Evolutionary conservation across 2,888 invertebrate species (phyloP).

Genomic region (Temnothorax rugatulus): DNA sequence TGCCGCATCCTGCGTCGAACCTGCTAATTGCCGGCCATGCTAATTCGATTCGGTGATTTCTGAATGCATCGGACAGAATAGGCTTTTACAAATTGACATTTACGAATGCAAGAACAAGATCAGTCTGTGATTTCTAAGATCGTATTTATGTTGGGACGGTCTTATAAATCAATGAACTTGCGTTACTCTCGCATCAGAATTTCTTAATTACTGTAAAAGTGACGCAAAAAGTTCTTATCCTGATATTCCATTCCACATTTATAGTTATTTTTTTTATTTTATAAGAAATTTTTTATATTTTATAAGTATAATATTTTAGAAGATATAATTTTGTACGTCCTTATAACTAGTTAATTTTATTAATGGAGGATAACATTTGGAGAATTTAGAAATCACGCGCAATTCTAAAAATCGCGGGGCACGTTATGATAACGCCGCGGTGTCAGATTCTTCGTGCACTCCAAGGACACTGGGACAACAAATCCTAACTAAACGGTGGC

Average conservation of each 20-base stretch:
- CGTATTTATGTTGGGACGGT: too few relatives aligned
- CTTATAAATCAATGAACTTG: neutral
- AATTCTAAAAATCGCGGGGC: neutral
- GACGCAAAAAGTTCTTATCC: neutral
- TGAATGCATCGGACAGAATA: neutral
- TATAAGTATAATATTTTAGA: neutral
- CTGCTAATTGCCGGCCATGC: conserved; percentile 33
- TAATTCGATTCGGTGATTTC: conserved; percentile 38
- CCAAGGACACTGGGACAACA: conserved; percentile 42
- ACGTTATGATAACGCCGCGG: conserved; percentile 19
- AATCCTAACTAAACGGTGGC: conserved; percentile 11
- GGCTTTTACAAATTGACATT: neutral
- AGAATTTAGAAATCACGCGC: neutral
- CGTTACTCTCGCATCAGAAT: neutral
- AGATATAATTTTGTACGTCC: neutral
- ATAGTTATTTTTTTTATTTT: too few relatives aligned
- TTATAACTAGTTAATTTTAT: neutral
- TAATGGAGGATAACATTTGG: neutral
- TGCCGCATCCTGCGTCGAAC: conserved; percentile 20
- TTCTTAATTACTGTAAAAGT: neutral
- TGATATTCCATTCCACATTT: neutral
- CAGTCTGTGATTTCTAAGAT: neutral
- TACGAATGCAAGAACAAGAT: neutral
- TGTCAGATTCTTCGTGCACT: conserved; percentile 16
- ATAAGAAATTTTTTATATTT: too few relatives aligned